Base-by-base conservation (phyloP, 2,113 vertebrate species). In the Pholis gunnellus region DNA sequence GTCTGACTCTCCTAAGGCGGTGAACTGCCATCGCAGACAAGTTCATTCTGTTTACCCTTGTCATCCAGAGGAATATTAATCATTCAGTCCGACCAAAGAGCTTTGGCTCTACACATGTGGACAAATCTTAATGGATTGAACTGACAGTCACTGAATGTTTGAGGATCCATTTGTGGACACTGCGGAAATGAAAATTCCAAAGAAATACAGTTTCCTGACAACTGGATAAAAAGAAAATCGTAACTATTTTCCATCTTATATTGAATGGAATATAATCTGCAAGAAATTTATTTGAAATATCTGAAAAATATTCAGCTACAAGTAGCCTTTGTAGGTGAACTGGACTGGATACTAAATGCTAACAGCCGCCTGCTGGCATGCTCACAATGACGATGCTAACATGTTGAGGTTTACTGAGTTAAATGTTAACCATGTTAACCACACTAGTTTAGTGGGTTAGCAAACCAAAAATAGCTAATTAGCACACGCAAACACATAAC, bases 41-140 rank as follows among this genome's bases (percentile, higher is more conserved):
- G 83, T 82, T 87, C 64, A 74, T 87, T 84, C 86, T 89, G 78
- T 91, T 89, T 90, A 87, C 86, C 86, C 86, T 90, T 72, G 88
- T 81, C 88, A 86, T 88, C 79, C 75, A 9, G 20, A 59, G 56
- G 78, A 88, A 87, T 84, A 79, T 88, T 81, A 88, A 89, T 89
- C 82, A 81, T 85, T 78, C 71, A 60, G 70, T 79, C 59, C 1
- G 10, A 75, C 71, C 40, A 44, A 75, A 87, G 27, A 31, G 80
- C 78, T 89, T 69, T 66, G 50, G 59, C 82, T 77, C 46, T 27
- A 48, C 74, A 84, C 46, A 40, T 69, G 79, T 18, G 38, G 82
- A 80, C 79, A 88, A 87, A 90, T 88, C 86, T 82, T 70, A 74
- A 52, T 11, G 63, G 75, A 84, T 38, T 63, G 57, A 29, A 73